Evolutionary conservation across 2,797 vertebrate species (phyloP).

Genomic region (Bovichtus variegatus): DNA sequence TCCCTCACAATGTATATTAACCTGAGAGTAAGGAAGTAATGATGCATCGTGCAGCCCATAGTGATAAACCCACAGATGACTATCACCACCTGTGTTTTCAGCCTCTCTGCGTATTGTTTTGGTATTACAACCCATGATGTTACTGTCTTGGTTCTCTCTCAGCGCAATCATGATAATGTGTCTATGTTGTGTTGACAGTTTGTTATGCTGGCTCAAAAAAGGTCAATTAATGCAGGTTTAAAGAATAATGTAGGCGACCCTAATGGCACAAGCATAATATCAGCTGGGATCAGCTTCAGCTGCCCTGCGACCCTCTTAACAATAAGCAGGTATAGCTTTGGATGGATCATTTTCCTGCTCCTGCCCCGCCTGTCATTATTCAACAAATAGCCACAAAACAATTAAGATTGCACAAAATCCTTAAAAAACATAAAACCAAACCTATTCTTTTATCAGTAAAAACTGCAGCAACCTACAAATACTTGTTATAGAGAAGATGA

Average conservation of each 20-base stretch:
- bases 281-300: neutral
- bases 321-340: neutral
- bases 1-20: too few relatives aligned
- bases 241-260: neutral
- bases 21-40: too few relatives aligned
- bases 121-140: neutral
- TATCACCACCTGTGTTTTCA: too few relatives aligned
- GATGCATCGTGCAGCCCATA: too few relatives aligned
- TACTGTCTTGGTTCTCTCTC: neutral
- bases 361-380: neutral
- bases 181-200: neutral
- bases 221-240: neutral
- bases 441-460: neutral
- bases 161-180: neutral
- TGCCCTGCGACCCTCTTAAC: neutral
- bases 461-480: neutral
- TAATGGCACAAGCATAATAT: neutral
- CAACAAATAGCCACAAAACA: neutral
- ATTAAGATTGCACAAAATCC: neutral
- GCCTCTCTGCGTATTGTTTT: too few relatives aligned
- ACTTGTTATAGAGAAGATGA: neutral
- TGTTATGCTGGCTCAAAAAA: neutral
- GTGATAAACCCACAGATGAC: too few relatives aligned
- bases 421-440: neutral
- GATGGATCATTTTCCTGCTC: neutral